phyloP scores from a whole-genome alignment of 2,113 vertebrate genomes.

The Spea bombifrons region DNA sequence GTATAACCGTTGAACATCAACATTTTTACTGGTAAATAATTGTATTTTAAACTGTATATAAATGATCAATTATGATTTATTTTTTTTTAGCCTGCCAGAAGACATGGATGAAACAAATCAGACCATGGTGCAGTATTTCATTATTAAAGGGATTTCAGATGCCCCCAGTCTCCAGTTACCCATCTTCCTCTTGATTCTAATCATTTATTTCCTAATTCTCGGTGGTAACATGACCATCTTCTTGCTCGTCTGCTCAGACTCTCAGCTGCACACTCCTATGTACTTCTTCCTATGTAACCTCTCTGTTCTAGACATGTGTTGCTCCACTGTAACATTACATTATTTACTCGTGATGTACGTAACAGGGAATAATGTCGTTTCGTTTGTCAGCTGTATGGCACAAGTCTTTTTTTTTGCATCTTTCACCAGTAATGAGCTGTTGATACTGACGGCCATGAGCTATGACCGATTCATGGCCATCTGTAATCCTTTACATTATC shows the following conservation, averaged over 20 bases:
- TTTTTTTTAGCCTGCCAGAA: too few species aligned
- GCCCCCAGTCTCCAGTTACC: background rate
- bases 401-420: background rate
- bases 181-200: slow-evolving; percentile 14
- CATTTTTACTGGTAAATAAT: too few species aligned
- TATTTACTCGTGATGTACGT: background rate
- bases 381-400: background rate
- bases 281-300: slow-evolving; percentile 13
- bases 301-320: slow-evolving; percentile 1
- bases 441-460: background rate
- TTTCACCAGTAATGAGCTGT: background rate
- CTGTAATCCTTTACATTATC: background rate
- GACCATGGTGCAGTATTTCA: slow-evolving; percentile 12
- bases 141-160: slow-evolving; percentile 41
- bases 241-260: background rate
- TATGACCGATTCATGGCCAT: slow-evolving; percentile 3
- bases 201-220: background rate
- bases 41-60: too few species aligned
- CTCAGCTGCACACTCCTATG: background rate
- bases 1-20: too few species aligned
- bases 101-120: background rate
- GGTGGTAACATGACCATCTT: background rate
- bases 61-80: too few species aligned
- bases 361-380: background rate
- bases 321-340: background rate